Evolutionary conservation across 2,888 invertebrate genomes (phyloP).

Genomic region (Sphaerophoria taeniata): DNA sequence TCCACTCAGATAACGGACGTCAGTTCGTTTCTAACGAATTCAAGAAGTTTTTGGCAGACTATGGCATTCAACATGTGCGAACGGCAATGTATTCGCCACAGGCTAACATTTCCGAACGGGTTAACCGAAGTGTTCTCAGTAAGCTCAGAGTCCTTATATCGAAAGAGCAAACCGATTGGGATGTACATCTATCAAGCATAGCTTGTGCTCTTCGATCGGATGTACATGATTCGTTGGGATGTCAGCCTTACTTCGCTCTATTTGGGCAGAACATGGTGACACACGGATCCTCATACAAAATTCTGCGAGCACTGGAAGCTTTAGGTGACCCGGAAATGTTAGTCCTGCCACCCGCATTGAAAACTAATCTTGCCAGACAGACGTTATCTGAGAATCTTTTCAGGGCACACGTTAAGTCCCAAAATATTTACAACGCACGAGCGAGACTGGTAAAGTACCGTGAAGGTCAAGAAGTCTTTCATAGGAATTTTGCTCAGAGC

Average conservation of each 20-base stretch:
- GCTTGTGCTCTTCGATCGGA: not conserved
- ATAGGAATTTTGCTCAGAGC: no score
- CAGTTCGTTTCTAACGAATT: slow-evolving; percentile 1
- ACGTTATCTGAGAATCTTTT: not conserved
- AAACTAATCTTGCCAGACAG: no score
- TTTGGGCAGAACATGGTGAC: not conserved
- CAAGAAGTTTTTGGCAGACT: not conserved
- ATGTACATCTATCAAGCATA: not conserved
- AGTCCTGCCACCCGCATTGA: no score
- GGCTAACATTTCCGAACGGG: not conserved
- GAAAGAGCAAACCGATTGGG: not conserved
- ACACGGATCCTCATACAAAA: not conserved
- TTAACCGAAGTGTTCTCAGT: not conserved
- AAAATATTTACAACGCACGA: not conserved
- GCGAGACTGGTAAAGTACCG: not conserved
- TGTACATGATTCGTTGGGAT: not conserved
- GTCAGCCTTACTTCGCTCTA: not conserved
- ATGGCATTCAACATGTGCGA: not conserved
- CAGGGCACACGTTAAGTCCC: slow-evolving; percentile 6
- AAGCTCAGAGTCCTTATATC: not conserved
- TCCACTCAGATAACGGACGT: not conserved
- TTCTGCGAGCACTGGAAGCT: not conserved
- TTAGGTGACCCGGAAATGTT: not conserved
- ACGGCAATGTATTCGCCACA: slow-evolving; percentile 2
- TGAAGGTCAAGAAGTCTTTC: no score